phyloP scores from a whole-genome alignment of 2,113 vertebrate genomes.

The Platycercus adscitus region DNA sequence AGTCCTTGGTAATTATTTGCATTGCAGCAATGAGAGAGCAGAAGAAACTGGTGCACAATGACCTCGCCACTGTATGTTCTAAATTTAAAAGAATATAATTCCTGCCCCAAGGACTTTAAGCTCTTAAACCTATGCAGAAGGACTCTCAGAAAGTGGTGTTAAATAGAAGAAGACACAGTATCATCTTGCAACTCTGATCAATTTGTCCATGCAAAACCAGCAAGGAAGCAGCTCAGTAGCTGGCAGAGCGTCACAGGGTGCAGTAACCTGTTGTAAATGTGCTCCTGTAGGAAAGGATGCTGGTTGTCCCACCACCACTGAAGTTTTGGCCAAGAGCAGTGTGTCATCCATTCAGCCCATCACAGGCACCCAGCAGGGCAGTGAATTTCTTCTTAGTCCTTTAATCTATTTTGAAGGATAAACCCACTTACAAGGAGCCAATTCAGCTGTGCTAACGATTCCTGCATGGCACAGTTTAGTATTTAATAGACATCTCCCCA shows the following conservation, averaged over 20 bases:
- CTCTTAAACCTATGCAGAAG: background rate
- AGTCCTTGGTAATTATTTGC: background rate
- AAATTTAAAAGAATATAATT: background rate
- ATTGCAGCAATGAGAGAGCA: background rate
- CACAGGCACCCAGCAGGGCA: background rate
- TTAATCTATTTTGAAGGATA: background rate
- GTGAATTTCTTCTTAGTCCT: background rate
- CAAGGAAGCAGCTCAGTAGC: background rate
- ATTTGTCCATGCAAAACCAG: background rate
- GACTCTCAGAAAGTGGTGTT: background rate
- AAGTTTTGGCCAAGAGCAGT: background rate
- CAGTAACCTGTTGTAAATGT: background rate
- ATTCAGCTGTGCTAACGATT: constrained; percentile 26
- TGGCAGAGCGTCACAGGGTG: background rate
- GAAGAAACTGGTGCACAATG: background rate
- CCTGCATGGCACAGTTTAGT: background rate
- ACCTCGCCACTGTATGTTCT: background rate
- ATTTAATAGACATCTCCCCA: constrained; percentile 53
- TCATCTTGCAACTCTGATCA: background rate
- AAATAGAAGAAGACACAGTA: background rate
- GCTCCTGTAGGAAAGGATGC: background rate
- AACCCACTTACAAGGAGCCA: constrained; percentile 9
- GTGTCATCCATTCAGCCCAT: background rate
- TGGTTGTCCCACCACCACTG: background rate
- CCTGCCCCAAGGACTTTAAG: background rate